Percentiles rank a stretch among this genome's conserved stretches.
Evolutionary conservation across 2,888 invertebrate genomes (phyloP).

Genomic region (Oscheius onirici): DNA sequence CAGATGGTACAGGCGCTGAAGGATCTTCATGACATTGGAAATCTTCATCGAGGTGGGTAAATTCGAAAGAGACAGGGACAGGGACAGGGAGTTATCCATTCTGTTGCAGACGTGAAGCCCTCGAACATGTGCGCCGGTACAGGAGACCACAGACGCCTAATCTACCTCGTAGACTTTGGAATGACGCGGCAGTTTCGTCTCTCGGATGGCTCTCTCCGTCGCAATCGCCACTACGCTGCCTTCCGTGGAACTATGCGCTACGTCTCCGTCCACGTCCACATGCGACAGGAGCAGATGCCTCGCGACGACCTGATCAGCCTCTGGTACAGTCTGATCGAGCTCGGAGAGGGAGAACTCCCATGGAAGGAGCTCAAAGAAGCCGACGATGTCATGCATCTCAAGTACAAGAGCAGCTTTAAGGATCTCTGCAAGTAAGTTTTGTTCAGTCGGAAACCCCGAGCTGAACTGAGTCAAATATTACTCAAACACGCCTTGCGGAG

Average conservation of each 20-base stretch:
- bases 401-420: conserved; percentile 4
- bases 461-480: too few relatives aligned
- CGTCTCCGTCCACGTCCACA: conserved; percentile 40
- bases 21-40: conserved; percentile 33
- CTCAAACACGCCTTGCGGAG: too few relatives aligned
- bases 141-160: neutral
- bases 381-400: conserved; percentile 10
- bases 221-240: conserved; percentile 19
- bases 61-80: neutral
- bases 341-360: conserved; percentile 42
- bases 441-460: too few relatives aligned
- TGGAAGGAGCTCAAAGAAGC: conserved; percentile 35
- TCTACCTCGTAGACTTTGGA: conserved; percentile 38
- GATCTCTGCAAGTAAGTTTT: too few relatives aligned
- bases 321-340: conserved; percentile 46
- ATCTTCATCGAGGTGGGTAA: conserved; percentile 24
- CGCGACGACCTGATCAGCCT: conserved; percentile 50
- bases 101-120: conserved; percentile 36
- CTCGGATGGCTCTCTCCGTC: neutral
- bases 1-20: conserved; percentile 20
- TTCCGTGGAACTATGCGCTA: conserved; percentile 36
- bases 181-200: conserved; percentile 22
- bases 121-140: conserved; percentile 36
- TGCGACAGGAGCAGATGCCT: conserved; percentile 30
- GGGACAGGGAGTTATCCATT: neutral